Percentiles rank a stretch among this genome's conserved stretches.
Evolutionary conservation across 2,888 invertebrate genomes (phyloP).

Genomic region (Acanthococcus lagerstroemiae): DNA sequence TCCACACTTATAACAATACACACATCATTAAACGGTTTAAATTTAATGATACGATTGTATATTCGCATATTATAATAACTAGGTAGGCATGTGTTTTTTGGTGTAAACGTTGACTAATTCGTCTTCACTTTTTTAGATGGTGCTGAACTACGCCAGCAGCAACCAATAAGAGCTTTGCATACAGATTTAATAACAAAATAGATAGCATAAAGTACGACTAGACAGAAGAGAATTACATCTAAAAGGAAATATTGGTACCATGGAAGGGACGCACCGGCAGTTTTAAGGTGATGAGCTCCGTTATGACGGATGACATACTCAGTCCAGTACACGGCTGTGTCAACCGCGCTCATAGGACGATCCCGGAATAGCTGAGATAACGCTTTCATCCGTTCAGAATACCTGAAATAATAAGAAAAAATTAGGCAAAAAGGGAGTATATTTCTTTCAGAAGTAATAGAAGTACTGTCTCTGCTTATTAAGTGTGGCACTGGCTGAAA

Average conservation of each 20-base stretch:
- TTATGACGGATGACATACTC: neutral
- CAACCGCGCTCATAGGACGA: neutral
- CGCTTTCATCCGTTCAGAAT: neutral
- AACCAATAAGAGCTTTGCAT: neutral
- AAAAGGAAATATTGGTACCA: neutral
- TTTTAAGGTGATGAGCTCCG: neutral
- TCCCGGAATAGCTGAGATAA: neutral
- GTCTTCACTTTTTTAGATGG: neutral
- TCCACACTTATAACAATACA: too few relatives aligned
- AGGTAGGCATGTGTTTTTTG: too few relatives aligned
- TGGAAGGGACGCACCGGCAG: neutral
- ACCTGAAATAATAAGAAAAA: neutral
- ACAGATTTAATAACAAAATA: neutral
- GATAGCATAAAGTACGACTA: neutral
- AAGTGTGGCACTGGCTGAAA: too few relatives aligned
- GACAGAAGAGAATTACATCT: neutral
- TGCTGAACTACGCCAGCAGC: too few relatives aligned
- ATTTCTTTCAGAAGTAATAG: too few relatives aligned
- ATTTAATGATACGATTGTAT: too few relatives aligned
- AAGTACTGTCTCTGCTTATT: too few relatives aligned
- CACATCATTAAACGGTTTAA: too few relatives aligned
- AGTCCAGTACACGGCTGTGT: neutral
- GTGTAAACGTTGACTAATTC: too few relatives aligned
- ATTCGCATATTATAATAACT: too few relatives aligned
- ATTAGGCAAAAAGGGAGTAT: too few relatives aligned